A percentile compares a stretch with the other conserved stretches of the same genome.
These are phyloP conservation scores for Thamnaconus septentrionalis DNA, from an alignment of 2,113 vertebrate species.

Conservation along the genomic window DNA sequence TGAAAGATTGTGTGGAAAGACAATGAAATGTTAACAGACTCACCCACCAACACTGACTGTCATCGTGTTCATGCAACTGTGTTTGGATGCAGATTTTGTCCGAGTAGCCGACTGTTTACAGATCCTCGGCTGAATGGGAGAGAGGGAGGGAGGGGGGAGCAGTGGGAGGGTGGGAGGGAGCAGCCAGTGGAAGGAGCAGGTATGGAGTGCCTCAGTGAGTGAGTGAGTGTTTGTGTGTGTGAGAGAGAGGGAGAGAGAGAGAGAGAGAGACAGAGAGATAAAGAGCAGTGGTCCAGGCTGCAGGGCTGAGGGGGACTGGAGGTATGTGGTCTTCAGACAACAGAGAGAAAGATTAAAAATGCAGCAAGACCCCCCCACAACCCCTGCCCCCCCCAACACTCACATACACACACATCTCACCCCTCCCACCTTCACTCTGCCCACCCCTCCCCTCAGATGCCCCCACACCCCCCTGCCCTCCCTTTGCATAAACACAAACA, in stretches of 20 bases:
- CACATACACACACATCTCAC: too few relatives aligned
- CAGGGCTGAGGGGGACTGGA: constrained; percentile 84
- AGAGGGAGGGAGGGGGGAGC: too few relatives aligned
- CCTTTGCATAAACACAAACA: constrained; percentile 99
- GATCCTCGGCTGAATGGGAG: constrained; percentile 55
- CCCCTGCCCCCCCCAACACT: too few relatives aligned
- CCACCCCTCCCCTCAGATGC: too few relatives aligned
- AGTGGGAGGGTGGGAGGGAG: too few relatives aligned
- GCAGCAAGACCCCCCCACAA: constrained; percentile 94
- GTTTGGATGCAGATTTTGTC: constrained; percentile 39
- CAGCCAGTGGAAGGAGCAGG: constrained; percentile 31
- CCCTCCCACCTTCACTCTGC: too few relatives aligned
- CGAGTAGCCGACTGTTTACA: constrained; percentile 36
- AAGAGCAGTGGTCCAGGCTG: constrained; percentile 70
- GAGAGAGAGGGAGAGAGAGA: constrained; percentile 11
- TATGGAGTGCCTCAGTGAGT: constrained; percentile 46
- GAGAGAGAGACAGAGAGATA: constrained; percentile 13
- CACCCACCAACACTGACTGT: constrained; percentile 82
- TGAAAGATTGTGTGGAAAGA: constrained; percentile 5
- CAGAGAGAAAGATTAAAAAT: constrained; percentile 97
- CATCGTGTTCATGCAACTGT: constrained; percentile 61
- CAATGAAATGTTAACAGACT: constrained; percentile 77
- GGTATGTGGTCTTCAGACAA: constrained; percentile 98
- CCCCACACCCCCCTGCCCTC: too few relatives aligned
- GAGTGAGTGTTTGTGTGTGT: constrained; percentile 14